Evolutionary conservation across 2,797 vertebrate genomes (phyloP).

Genomic region (Prionace glauca): DNA sequence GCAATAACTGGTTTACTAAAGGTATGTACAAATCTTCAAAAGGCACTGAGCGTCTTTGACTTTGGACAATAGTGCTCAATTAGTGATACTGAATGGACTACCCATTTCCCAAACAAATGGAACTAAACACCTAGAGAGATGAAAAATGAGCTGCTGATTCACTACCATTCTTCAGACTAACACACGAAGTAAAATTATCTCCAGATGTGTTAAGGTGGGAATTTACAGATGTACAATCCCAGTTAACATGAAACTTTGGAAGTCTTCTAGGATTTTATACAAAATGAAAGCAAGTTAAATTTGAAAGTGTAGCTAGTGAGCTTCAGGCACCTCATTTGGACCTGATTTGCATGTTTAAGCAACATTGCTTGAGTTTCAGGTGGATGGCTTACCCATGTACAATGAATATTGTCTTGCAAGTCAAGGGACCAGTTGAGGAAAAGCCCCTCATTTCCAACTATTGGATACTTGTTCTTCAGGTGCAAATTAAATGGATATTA

Average conservation of each 20-base stretch:
- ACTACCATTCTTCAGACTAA: not conserved
- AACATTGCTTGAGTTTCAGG: not conserved
- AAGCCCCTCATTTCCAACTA: not conserved
- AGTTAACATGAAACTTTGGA: not conserved
- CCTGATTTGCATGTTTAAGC: not conserved
- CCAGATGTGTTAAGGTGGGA: not conserved
- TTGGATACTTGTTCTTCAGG: not conserved
- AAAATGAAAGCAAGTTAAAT: not conserved
- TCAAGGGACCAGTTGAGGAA: not conserved
- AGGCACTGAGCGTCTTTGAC: not conserved
- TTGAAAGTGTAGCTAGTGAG: not conserved
- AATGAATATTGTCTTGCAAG: not conserved
- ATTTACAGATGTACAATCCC: not conserved
- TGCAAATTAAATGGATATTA: not conserved
- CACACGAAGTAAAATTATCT: not conserved
- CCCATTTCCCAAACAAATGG: not conserved
- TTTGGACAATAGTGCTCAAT: not conserved
- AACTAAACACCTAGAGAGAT: not conserved
- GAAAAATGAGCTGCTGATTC: not conserved
- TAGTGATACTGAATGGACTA: not conserved
- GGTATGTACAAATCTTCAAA: not conserved
- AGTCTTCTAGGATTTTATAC: not conserved
- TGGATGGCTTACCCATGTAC: not conserved
- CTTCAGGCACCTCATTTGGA: not conserved
- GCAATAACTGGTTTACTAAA: not conserved